Evolutionary conservation across 2,113 vertebrate genomes (phyloP), one percentile per base, ranked within the genome.

Genomic region (Smithornis capensis): DNA sequence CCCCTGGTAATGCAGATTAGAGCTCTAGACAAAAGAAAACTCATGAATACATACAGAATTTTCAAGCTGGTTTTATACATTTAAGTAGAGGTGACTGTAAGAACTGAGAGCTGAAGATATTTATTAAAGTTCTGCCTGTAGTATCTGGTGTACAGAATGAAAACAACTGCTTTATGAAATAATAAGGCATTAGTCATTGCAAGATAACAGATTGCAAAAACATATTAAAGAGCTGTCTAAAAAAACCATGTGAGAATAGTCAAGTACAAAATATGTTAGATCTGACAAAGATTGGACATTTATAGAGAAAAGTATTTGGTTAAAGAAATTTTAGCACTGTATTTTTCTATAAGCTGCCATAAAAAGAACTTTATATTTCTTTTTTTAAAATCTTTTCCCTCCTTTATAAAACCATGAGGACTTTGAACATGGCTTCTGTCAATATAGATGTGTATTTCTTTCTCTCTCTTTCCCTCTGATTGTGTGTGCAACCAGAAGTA

Each of bases 101-200:
- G 81, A 80, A 37, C 57, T 60, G 56, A 49, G 19, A 75, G 24
- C 35, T 86, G 47, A 78, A 40, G 27, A 49, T 78, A 53, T 33
- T 7, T 73, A 35, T 70, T 84, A 35, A 82, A 55, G 79, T 87
- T 16, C 62, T 47, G 31, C 57, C 28, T 63, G 22, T 91, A 82
- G 40, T 2, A 2, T 87, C 38, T 82, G 23, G 91, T 70, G 40
- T 71, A 40, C n/a, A 70, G 91, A 90, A 87, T 88, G 71, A 56
- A 63, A 96, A 82, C 35, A 91, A 37, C 25, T 92, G 25, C 35
- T 89, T 92, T 33, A 80, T 74, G 55, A 97, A 96, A 94, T 95
- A 92, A 89, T 84, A 71, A 94, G 11, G 19, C 15, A 73, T 89
- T 92, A 91, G 23, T 83, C 95, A 90, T 47, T 91, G 59, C 42